Percentiles rank a stretch among this genome's conserved stretches.
phyloP scores from a whole-genome alignment of 1,140 invertebrate species.

The Antheraea pernyi region DNA sequence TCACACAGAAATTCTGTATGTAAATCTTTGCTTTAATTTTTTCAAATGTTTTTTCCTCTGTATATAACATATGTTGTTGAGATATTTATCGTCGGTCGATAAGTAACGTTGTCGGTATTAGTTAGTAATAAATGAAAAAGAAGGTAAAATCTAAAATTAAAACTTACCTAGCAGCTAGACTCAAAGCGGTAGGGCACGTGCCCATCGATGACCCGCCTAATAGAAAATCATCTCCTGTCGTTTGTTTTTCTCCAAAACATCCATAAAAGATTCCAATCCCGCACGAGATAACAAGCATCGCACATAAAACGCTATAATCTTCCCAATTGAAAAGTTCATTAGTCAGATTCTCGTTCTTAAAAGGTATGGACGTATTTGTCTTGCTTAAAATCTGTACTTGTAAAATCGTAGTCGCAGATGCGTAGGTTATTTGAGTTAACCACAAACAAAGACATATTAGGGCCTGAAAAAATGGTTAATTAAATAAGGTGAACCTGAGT shows the following conservation, averaged over 20 bases:
- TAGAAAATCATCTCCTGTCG: constrained; percentile 88
- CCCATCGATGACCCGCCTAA: constrained; percentile 87
- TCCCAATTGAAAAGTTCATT: constrained; percentile 80
- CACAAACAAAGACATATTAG: not conserved
- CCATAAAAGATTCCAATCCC: constrained; percentile 91
- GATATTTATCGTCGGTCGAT: no score
- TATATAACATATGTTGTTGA: no score
- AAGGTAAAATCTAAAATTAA: not conserved
- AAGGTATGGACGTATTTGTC: not conserved
- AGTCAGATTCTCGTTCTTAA: constrained; percentile 7
- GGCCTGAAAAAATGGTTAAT: not conserved
- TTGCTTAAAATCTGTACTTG: not conserved
- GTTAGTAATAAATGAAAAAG: not conserved
- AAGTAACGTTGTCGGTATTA: no score
- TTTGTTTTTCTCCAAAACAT: constrained; percentile 86
- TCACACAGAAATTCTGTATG: no score
- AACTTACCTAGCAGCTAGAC: constrained; percentile 85
- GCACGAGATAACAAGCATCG: constrained; percentile 86
- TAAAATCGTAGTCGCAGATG: not conserved
- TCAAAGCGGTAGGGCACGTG: constrained; percentile 89
- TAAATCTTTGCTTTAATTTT: no score
- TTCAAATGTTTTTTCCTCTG: no score
- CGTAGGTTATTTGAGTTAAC: not conserved
- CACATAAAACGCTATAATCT: constrained; percentile 85
- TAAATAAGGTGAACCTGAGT: not conserved